Evolutionary conservation across 2,797 vertebrate genomes (phyloP).

Genomic region (Ctenopoma kingsleyae): DNA sequence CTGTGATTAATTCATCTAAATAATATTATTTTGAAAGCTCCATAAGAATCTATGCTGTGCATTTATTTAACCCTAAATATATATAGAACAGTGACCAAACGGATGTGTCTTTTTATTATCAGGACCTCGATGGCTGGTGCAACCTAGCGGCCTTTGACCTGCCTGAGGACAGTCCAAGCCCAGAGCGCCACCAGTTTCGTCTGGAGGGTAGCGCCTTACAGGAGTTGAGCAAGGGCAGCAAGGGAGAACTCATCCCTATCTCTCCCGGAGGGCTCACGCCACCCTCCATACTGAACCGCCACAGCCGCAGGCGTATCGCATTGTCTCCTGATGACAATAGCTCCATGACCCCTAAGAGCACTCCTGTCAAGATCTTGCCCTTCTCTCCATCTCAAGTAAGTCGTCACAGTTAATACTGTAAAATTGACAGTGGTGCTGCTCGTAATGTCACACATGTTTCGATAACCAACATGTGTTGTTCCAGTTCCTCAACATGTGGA

Average conservation of each 20-base stretch:
- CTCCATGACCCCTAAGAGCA: conserved; percentile 96
- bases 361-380: conserved; percentile 94
- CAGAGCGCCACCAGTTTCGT: conserved; percentile 90
- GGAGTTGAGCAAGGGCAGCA: conserved; percentile 92
- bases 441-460: not conserved
- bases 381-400: conserved; percentile 97
- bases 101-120: conserved; percentile 6
- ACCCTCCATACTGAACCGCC: conserved; percentile 89
- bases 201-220: conserved; percentile 94
- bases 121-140: conserved; percentile 96
- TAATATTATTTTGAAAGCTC: too few species aligned
- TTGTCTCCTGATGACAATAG: conserved; percentile 91
- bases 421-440: rapidly evolving
- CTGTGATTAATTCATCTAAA: too few species aligned
- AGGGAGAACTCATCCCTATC: conserved; percentile 96
- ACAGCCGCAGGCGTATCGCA: conserved; percentile 88
- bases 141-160: conserved; percentile 94
- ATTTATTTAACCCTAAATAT: too few species aligned
- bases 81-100: not conserved
- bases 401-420: too few species aligned
- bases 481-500: conserved; percentile 98
- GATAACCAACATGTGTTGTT: conserved; percentile 11
- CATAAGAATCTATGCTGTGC: too few species aligned
- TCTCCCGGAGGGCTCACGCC: conserved; percentile 90
- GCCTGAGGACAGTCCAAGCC: conserved; percentile 84